These are phyloP conservation scores for Oxyscelio sp. DNA, from an alignment of 2,888 invertebrate genomes.

Conservation along the genomic window DNA sequence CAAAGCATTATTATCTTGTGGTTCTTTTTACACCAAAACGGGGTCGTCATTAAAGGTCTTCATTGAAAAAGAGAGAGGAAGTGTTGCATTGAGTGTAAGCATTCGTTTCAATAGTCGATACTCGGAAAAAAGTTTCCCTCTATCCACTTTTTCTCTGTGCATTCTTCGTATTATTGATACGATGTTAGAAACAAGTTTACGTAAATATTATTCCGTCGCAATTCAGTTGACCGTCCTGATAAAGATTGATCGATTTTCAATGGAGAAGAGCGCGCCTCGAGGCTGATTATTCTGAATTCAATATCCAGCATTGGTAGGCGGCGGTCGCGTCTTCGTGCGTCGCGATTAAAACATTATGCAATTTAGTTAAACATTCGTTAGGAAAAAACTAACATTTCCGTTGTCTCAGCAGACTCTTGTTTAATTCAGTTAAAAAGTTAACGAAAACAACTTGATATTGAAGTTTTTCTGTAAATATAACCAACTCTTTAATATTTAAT, in stretches of 20 bases:
- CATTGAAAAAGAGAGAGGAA: conserved; percentile 44
- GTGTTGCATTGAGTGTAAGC: conserved; percentile 46
- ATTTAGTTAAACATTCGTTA: conserved; percentile 64
- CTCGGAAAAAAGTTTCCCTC: conserved; percentile 37
- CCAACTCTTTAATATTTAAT: too few species aligned
- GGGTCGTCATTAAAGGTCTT: conserved; percentile 50
- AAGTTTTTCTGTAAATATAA: too few species aligned
- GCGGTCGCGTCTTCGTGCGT: neutral
- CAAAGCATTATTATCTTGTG: too few species aligned
- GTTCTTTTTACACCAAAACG: too few species aligned
- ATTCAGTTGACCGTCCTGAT: neutral
- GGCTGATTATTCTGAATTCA: conserved; percentile 9
- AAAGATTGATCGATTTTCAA: conserved; percentile 37
- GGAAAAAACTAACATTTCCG: too few species aligned
- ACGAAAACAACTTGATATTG: too few species aligned
- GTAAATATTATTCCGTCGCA: neutral
- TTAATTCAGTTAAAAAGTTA: too few species aligned
- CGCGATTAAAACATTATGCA: conserved; percentile 41
- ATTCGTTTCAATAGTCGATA: conserved; percentile 52
- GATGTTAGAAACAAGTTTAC: conserved; percentile 39
- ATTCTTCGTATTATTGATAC: conserved; percentile 37
- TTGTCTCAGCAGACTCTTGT: too few species aligned
- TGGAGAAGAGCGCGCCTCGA: neutral
- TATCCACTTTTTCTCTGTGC: conserved; percentile 30
- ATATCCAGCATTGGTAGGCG: neutral